These are phyloP conservation scores for Gortyna flavago DNA, from an alignment of 2,888 invertebrate species.

Conservation along the genomic window DNA sequence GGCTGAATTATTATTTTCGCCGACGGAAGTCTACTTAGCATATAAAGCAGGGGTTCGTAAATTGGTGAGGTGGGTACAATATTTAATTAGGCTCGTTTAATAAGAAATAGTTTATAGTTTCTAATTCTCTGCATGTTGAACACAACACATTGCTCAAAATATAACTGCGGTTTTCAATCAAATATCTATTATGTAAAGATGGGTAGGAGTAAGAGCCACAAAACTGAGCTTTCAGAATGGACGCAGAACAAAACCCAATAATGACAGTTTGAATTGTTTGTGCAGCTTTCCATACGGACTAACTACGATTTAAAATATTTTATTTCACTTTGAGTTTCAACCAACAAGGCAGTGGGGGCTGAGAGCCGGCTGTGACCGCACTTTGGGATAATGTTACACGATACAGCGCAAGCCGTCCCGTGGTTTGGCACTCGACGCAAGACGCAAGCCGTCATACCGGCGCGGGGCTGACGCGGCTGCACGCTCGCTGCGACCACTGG, in stretches of 20 bases:
- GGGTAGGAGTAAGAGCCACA: conserved; percentile 27
- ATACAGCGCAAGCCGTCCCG: conserved; percentile 71
- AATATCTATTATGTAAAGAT: conserved; percentile 52
- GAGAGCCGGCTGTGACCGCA: conserved; percentile 70
- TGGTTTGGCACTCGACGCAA: conserved; percentile 74
- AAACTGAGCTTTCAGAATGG: conserved; percentile 46
- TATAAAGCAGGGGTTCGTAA: conserved; percentile 76
- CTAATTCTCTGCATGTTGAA: conserved; percentile 1
- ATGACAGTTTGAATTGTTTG: conserved; percentile 63
- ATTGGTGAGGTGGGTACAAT: conserved; percentile 70
- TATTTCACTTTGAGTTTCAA: conserved; percentile 56
- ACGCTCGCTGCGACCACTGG: conserved; percentile 50
- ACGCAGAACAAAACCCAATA: conserved; percentile 51
- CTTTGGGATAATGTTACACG: conserved; percentile 76
- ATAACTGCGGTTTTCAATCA: conserved; percentile 39
- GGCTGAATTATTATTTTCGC: conserved; percentile 74
- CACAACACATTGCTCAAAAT: conserved; percentile 27
- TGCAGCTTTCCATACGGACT: conserved; percentile 54
- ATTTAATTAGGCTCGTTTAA: conserved; percentile 67
- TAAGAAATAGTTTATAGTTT: conserved; percentile 40
- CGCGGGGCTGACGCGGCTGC: conserved; percentile 37
- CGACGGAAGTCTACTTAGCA: conserved; percentile 75
- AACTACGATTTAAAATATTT: conserved; percentile 62
- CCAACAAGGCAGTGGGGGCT: conserved; percentile 47
- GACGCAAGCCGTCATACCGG: conserved; percentile 61